These are phyloP conservation scores for Pseudanteris insignis DNA, from an alignment of 2,888 invertebrate species.

Conservation along the genomic window DNA sequence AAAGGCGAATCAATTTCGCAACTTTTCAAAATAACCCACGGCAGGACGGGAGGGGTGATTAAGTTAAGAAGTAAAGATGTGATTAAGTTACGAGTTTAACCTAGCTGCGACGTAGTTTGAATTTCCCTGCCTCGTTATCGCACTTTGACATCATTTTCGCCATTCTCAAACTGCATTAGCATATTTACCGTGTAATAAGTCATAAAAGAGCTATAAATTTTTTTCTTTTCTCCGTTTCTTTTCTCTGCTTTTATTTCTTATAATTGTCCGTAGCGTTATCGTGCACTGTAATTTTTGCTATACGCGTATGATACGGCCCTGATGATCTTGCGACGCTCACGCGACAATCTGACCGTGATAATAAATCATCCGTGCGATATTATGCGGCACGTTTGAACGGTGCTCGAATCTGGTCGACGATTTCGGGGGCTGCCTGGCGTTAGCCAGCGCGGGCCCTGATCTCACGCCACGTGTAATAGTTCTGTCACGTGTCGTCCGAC, in stretches of 20 bases:
- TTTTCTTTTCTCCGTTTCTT: no score
- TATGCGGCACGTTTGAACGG: constrained; percentile 48
- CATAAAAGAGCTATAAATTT: no score
- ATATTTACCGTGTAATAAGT: no score
- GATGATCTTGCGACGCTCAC: constrained; percentile 15
- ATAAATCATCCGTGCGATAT: constrained; percentile 49
- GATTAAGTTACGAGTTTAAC: no score
- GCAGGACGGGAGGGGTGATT: no score
- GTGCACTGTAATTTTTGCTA: constrained; percentile 10
- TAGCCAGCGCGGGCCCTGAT: no score
- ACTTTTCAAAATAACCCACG: constrained; percentile 6
- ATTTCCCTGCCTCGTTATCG: no score
- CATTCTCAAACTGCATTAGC: no score
- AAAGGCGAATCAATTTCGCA: constrained; percentile 2
- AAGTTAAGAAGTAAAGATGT: no score
- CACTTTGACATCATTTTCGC: no score
- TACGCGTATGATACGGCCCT: constrained; percentile 4
- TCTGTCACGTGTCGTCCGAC: constrained; percentile 52
- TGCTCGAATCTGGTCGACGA: constrained; percentile 39
- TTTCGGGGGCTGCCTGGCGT: no score
- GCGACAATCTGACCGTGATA: constrained; percentile 42
- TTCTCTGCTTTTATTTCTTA: not conserved
- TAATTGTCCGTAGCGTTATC: not conserved
- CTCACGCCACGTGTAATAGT: constrained; percentile 51
- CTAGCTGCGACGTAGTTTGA: no score